These are phyloP conservation scores for Choloepus didactylus DNA, from an alignment of 2,797 vertebrate genomes.

Conservation along the genomic window DNA sequence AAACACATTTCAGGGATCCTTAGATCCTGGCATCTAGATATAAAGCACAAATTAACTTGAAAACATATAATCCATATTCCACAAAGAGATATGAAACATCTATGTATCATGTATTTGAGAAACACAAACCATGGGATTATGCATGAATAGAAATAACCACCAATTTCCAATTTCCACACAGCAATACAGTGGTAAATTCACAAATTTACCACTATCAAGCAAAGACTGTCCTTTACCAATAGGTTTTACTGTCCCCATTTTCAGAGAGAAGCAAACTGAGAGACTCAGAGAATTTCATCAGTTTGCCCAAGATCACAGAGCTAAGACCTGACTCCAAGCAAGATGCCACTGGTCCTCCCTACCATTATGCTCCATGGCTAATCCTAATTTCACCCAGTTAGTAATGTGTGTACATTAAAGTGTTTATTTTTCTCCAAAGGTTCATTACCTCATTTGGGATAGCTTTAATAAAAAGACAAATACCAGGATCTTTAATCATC, in stretches of 20 bases:
- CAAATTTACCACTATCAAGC: not conserved
- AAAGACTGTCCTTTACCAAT: not conserved
- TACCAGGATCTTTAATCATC: constrained; percentile 37
- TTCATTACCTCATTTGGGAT: constrained; percentile 31
- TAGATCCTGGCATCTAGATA: not conserved
- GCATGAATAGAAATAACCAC: not conserved
- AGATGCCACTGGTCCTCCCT: not conserved
- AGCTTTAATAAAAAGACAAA: constrained; percentile 47
- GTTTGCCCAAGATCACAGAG: not conserved
- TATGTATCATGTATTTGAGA: not conserved
- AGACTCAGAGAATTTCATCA: not conserved
- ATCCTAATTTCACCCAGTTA: not conserved
- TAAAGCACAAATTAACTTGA: constrained; percentile 31
- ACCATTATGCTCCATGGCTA: not conserved
- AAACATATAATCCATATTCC: not conserved
- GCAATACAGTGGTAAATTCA: not conserved
- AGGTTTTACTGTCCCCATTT: not conserved
- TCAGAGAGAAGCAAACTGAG: not conserved
- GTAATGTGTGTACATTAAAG: not conserved
- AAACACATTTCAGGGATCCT: constrained; percentile 15
- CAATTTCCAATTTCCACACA: not conserved
- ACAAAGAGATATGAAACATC: constrained; percentile 6
- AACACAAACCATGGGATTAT: not conserved
- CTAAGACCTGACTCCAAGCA: not conserved
- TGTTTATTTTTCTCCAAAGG: constrained; percentile 42